These are phyloP conservation scores for Chaetops frenatus DNA, from an alignment of 2,113 vertebrate genomes.

Conservation along the genomic window DNA sequence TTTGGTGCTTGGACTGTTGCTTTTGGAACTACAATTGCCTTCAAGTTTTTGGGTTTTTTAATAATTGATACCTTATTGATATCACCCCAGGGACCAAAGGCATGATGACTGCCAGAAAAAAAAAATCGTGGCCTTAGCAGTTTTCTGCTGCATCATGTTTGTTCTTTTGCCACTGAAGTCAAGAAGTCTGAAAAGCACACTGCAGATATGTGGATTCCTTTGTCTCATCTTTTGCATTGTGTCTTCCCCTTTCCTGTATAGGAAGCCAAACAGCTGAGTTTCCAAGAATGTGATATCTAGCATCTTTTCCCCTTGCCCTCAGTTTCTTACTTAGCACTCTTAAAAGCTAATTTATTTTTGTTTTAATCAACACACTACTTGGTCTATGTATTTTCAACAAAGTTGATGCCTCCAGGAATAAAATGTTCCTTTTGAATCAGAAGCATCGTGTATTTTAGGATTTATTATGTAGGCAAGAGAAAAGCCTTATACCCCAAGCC, in stretches of 20 bases:
- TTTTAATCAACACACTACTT: neutral
- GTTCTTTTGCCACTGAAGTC: neutral
- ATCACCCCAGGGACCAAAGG: neutral
- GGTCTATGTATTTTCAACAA: neutral
- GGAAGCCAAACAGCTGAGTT: neutral
- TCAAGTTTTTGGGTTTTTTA: neutral
- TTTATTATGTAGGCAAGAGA: neutral
- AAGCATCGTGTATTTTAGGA: neutral
- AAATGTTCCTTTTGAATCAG: neutral
- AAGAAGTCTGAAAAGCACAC: neutral
- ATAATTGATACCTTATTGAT: neutral
- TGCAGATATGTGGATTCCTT: neutral
- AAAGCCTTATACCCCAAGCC: neutral
- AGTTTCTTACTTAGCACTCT: rapidly evolving
- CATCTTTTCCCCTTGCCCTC: neutral
- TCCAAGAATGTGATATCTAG: neutral
- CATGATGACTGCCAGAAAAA: neutral
- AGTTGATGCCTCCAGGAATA: neutral
- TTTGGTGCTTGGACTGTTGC: neutral
- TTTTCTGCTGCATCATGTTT: neutral
- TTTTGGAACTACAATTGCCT: neutral
- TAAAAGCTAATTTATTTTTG: neutral
- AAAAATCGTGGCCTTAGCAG: rapidly evolving
- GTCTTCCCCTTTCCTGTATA: neutral
- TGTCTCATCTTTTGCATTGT: neutral